phyloP scores from a whole-genome alignment of 2,797 vertebrate genomes.

The Hypotaenidia okinawae region DNA sequence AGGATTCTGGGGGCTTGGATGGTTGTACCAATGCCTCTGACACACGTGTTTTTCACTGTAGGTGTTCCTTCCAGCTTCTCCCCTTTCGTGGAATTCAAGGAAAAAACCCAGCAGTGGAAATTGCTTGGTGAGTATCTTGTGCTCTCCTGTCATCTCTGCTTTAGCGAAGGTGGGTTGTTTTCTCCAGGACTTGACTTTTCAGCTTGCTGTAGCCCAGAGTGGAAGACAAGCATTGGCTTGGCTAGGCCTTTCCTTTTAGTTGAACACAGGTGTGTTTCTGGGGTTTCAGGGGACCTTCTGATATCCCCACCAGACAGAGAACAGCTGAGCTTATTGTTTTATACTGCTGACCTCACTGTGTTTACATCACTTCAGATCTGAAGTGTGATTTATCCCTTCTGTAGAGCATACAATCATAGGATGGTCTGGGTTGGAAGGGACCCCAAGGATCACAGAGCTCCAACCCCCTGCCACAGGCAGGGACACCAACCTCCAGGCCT shows the following conservation, averaged over 20 bases:
- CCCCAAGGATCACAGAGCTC: too few species aligned
- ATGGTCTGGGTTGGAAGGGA: too few species aligned
- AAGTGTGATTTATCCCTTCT: neutral
- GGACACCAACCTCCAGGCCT: too few species aligned
- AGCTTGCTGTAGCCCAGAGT: neutral
- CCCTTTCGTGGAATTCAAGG: constrained; percentile 93
- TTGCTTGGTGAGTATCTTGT: constrained; percentile 85
- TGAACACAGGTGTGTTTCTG: neutral
- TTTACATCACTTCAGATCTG: neutral
- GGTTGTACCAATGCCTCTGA: neutral
- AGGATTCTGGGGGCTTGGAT: neutral
- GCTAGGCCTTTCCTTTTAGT: neutral
- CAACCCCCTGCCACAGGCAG: too few species aligned
- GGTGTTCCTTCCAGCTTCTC: constrained; percentile 88
- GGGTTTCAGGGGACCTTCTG: neutral
- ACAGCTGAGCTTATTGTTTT: neutral
- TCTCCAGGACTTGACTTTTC: neutral
- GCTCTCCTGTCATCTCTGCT: neutral
- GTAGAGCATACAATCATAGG: neutral
- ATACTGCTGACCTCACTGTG: neutral
- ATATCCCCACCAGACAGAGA: neutral
- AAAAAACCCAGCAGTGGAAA: constrained; percentile 94
- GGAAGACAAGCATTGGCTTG: neutral
- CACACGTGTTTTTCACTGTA: constrained; percentile 63
- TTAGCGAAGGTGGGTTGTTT: neutral